phyloP scores from a whole-genome alignment of 37 sponge, comb jelly and placozoan genomes.

The Theonella swinhoei region DNA sequence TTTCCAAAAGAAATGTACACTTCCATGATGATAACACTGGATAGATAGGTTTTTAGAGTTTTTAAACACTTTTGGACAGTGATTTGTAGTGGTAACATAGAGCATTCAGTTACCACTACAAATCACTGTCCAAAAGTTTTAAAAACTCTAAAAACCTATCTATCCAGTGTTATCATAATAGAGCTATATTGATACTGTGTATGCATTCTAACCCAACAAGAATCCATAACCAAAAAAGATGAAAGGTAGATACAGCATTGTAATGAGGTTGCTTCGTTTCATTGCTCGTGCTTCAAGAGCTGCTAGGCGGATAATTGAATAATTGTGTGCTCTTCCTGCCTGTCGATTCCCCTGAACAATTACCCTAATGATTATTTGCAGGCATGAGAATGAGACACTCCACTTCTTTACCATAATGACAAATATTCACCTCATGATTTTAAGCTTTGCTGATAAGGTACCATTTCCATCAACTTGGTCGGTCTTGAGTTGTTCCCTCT shows the following conservation, averaged over 20 bases:
- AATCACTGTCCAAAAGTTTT: too few species aligned
- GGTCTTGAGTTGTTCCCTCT: neutral
- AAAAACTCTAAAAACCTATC: too few species aligned
- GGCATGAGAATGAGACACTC: too few species aligned
- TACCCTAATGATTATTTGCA: too few species aligned
- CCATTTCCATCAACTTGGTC: neutral
- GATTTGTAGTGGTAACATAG: too few species aligned
- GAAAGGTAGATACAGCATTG: conserved; percentile 63
- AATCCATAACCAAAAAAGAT: conserved; percentile 73
- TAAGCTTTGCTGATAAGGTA: neutral
- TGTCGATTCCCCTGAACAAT: neutral
- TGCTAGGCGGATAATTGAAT: conserved; percentile 12
- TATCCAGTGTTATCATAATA: too few species aligned
- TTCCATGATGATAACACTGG: too few species aligned
- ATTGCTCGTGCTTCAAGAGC: conserved; percentile 72
- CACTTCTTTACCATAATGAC: too few species aligned
- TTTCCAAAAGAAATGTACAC: neutral
- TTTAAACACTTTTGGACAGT: neutral
- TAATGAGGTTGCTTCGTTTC: conserved; percentile 19
- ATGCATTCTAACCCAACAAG: conserved; percentile 40
- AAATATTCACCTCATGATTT: neutral
- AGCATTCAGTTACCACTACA: too few species aligned
- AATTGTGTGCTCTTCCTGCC: neutral
- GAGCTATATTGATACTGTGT: neutral
- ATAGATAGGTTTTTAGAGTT: too few species aligned